Base-by-base conservation (phyloP, 2,888 invertebrate species). In the Notodonta ziczac region DNA sequence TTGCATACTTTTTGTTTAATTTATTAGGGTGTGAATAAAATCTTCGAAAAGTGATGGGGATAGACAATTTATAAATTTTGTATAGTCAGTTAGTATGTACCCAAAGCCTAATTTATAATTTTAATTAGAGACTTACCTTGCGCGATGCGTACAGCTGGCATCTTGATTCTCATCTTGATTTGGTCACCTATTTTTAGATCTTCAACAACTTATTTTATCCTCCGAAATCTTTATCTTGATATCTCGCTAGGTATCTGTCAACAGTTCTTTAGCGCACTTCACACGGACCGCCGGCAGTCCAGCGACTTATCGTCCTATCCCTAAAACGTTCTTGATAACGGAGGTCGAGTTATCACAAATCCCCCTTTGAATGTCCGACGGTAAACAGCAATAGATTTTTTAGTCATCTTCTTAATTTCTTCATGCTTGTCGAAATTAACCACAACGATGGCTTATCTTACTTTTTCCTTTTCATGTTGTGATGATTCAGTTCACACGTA, bases 131-230 rank as follows among this genome's bases (percentile, higher is more conserved):
- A 91, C 96, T 96, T 95, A 98, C 98, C 98, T 97, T 98, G 98
- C 95, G 98, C 97, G 96, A 98, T 98, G 95, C 98, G 96, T 95
- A 98, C 97, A 94, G 98, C 98, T 94, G 98, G 98, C 98, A 98
- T 98, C 96, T 98, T 98, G 95, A 98, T 98, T 97, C 98, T 97
- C 98, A 98, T 98, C 96, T 96, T 98, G 97, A 92, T 89, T 91
- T 91, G 93, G 89, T 93, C 93, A 93, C 93, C 93, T 93, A 93
- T 93, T 90, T 93, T 93, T 92, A 88, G 83, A 83, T 89, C 85
- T 92, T 92, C 81, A 86, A 87, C 73, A 86, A 89, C 87, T 87
- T 86, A 86, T 87, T 78, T 86, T 88, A 86, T 90, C 86, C 81
- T 83, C 67, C 63, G 80, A 88, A 91, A 85, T 85, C 61, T 87